phyloP scores from a whole-genome alignment of 1,140 invertebrate genomes.

The Mamestra configurata region DNA sequence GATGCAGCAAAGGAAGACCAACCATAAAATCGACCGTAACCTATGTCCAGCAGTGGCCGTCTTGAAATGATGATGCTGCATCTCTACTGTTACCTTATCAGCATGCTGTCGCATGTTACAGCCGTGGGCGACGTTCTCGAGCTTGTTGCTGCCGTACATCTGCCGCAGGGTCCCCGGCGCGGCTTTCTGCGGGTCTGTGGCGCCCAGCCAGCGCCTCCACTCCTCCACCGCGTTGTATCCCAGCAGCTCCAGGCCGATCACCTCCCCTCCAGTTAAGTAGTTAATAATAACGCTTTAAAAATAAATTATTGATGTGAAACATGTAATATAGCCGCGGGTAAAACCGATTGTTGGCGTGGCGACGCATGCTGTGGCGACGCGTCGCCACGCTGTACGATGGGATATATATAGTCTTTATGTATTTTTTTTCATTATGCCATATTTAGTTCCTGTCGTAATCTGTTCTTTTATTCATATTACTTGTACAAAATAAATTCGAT shows the following conservation, averaged over 20 bases:
- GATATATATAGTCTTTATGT: too few relatives aligned
- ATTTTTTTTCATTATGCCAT: too few relatives aligned
- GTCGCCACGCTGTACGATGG: too few relatives aligned
- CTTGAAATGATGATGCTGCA: background rate
- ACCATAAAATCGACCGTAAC: too few relatives aligned
- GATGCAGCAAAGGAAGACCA: too few relatives aligned
- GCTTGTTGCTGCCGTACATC: conserved; percentile 92
- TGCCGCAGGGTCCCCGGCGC: conserved; percentile 90
- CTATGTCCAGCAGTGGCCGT: too few relatives aligned
- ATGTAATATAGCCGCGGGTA: too few relatives aligned
- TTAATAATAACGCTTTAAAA: conserved; percentile 86
- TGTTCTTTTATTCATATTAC: too few relatives aligned
- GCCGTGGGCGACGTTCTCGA: conserved; percentile 91
- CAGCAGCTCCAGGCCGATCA: conserved; percentile 93
- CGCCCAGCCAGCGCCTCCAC: conserved; percentile 91
- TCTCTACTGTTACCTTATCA: conserved; percentile 51
- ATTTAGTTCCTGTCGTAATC: too few relatives aligned
- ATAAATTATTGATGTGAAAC: background rate
- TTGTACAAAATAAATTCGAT: too few relatives aligned
- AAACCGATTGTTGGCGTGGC: too few relatives aligned
- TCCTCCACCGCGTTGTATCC: conserved; percentile 91
- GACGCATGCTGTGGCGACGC: too few relatives aligned
- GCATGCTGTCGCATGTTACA: conserved; percentile 88
- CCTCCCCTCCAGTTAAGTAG: conserved; percentile 91
- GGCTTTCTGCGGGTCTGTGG: conserved; percentile 89